A percentile compares a stretch with the other conserved stretches of the same genome.
Conservation (phyloP, 2,888 invertebrate genomes). For the Fragum sueziense region DNA sequence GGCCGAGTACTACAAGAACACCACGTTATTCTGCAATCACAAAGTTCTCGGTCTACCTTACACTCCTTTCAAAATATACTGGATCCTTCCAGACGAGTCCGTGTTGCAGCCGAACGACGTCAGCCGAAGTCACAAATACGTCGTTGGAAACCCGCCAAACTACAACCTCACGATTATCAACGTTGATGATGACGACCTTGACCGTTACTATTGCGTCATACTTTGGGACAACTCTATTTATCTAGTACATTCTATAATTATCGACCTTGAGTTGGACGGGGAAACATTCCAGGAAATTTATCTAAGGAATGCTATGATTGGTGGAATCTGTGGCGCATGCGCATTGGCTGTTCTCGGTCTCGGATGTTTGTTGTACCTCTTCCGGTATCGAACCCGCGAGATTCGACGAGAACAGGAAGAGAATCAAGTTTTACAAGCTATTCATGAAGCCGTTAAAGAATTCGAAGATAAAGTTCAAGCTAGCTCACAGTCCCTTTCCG, state of each 20-base stretch:
- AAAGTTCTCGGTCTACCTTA: constrained; percentile 37
- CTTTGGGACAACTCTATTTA: constrained; percentile 57
- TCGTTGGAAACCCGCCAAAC: constrained; percentile 24
- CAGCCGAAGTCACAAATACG: constrained; percentile 20
- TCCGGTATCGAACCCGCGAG: constrained; percentile 24
- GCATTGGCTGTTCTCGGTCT: constrained; percentile 50
- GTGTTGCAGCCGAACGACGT: constrained; percentile 29
- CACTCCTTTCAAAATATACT: constrained; percentile 47
- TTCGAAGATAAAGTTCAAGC: constrained; percentile 21
- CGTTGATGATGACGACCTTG: constrained; percentile 46
- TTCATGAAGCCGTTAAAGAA: constrained; percentile 41
- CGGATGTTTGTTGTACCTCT: constrained; percentile 59
- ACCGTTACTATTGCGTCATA: constrained; percentile 54
- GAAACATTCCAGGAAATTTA: constrained; percentile 53
- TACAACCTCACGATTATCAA: constrained; percentile 43
- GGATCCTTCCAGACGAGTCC: constrained; percentile 50
- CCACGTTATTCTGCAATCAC: constrained; percentile 45
- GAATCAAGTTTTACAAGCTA: constrained; percentile 35
- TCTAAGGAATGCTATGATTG: constrained; percentile 58
- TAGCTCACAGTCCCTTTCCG: background rate
- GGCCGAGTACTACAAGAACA: constrained; percentile 34
- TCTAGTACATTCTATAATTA: constrained; percentile 40
- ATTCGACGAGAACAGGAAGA: constrained; percentile 21
- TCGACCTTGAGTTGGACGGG: constrained; percentile 65
- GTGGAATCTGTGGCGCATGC: constrained; percentile 59